A percentile compares a stretch with the other conserved stretches of the same genome.
These are phyloP conservation scores for Tholera decimalis DNA, from an alignment of 2,888 invertebrate species.

Conservation along the genomic window DNA sequence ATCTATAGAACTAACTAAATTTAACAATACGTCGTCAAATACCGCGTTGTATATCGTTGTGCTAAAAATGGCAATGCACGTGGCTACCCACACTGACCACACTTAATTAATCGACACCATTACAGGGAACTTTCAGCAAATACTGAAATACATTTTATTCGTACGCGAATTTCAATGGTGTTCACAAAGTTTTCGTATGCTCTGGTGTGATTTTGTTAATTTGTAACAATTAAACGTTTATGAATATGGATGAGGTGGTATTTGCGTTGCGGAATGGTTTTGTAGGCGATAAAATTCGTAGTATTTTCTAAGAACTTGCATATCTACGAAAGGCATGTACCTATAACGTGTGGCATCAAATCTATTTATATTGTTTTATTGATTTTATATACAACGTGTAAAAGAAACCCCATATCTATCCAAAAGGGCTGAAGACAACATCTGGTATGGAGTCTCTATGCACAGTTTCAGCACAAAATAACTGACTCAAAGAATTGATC, in stretches of 20 bases:
- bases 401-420: too few relatives aligned
- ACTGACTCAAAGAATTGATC: too few relatives aligned
- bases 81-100: slow-evolving; percentile 37
- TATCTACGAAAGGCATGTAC: neutral
- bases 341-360: neutral
- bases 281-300: slow-evolving; percentile 13
- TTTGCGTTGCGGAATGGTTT: slow-evolving; percentile 3
- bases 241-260: slow-evolving; percentile 39
- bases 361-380: too few relatives aligned
- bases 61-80: slow-evolving; percentile 31
- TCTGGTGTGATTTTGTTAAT: slow-evolving; percentile 43
- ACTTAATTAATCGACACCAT: slow-evolving; percentile 52
- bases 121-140: slow-evolving; percentile 52
- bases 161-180: slow-evolving; percentile 30
- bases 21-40: slow-evolving; percentile 27
- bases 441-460: too few relatives aligned
- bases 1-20: slow-evolving; percentile 50
- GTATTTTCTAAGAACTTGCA: neutral
- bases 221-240: slow-evolving; percentile 32
- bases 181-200: slow-evolving; percentile 23
- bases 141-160: slow-evolving; percentile 38
- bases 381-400: too few relatives aligned
- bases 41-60: slow-evolving; percentile 14
- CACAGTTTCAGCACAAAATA: too few relatives aligned
- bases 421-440: too few relatives aligned